Evolutionary conservation across 2,113 vertebrate species (phyloP).

Genomic region (Vulpes vulpes): DNA sequence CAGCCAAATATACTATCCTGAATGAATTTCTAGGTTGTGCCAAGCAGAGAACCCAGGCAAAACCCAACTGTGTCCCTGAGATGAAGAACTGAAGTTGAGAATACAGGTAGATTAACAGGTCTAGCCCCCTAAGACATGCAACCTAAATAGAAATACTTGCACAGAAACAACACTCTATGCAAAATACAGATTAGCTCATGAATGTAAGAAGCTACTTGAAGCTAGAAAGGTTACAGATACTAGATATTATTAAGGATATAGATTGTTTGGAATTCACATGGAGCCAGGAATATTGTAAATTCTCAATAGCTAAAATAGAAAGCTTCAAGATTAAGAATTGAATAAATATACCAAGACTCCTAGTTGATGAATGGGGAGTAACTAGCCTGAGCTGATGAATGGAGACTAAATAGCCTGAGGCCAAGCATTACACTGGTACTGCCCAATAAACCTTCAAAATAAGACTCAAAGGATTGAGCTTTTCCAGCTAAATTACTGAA

Average conservation of each 20-base stretch:
- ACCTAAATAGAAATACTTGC: rapidly evolving
- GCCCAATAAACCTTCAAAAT: not conserved
- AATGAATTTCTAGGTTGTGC: not conserved
- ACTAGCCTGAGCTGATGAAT: not conserved
- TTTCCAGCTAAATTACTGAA: not conserved
- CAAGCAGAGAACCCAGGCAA: not conserved
- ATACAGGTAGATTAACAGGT: rapidly evolving
- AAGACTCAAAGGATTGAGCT: not conserved
- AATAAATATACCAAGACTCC: not conserved
- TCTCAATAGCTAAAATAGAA: not conserved
- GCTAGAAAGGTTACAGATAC: not conserved
- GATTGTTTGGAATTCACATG: not conserved
- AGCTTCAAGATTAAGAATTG: not conserved
- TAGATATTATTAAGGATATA: no score
- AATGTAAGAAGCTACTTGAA: not conserved
- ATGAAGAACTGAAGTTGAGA: not conserved
- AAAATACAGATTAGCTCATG: no score
- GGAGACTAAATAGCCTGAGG: not conserved
- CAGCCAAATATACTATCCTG: not conserved
- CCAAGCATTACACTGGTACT: not conserved
- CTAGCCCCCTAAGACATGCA: not conserved
- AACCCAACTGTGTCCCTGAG: not conserved
- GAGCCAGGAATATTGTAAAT: not conserved
- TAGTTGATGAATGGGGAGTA: not conserved
- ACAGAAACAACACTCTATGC: not conserved